Evolutionary conservation across 2,113 vertebrate genomes (phyloP).

Genomic region (Ochotona curzoniae): DNA sequence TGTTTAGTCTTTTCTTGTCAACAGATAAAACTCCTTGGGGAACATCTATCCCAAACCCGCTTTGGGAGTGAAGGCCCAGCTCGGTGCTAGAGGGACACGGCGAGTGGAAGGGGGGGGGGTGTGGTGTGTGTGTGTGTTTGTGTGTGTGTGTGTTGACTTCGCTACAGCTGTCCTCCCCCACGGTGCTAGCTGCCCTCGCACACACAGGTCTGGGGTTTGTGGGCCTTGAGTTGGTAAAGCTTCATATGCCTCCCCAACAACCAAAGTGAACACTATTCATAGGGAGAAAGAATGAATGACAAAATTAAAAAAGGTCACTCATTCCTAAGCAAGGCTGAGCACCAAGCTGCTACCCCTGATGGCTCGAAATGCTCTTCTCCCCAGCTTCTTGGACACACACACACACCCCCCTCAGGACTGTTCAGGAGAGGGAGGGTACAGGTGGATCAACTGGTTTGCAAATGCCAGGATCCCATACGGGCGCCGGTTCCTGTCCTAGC

Average conservation of each 20-base stretch:
- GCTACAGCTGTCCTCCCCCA: not conserved
- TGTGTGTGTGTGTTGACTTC: too few species aligned
- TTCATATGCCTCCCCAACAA: slow-evolving; percentile 25
- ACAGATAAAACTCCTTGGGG: not conserved
- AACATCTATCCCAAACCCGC: not conserved
- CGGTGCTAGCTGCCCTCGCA: not conserved
- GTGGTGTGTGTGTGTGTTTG: too few species aligned
- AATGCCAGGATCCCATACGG: too few species aligned
- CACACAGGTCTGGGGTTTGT: not conserved
- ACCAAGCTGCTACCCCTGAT: slow-evolving; percentile 43
- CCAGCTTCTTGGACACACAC: slow-evolving; percentile 22
- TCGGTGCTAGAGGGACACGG: not conserved
- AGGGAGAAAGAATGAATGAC: not conserved
- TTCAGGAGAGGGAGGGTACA: too few species aligned
- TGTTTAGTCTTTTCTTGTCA: not conserved
- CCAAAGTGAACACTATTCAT: not conserved
- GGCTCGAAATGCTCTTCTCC: not conserved
- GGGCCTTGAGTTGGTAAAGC: not conserved
- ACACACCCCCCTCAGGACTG: not conserved
- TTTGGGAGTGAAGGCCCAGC: not conserved
- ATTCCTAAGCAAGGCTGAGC: slow-evolving; percentile 4
- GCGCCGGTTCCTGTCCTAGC: too few species aligned
- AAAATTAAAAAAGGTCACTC: slow-evolving; percentile 55
- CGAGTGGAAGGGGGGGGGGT: rapidly evolving
- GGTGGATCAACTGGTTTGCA: too few species aligned